Percentiles rank a stretch among this genome's conserved stretches.
Evolutionary conservation across 2,797 vertebrate genomes (phyloP).

Genomic region (Dromococcyx pavoninus): DNA sequence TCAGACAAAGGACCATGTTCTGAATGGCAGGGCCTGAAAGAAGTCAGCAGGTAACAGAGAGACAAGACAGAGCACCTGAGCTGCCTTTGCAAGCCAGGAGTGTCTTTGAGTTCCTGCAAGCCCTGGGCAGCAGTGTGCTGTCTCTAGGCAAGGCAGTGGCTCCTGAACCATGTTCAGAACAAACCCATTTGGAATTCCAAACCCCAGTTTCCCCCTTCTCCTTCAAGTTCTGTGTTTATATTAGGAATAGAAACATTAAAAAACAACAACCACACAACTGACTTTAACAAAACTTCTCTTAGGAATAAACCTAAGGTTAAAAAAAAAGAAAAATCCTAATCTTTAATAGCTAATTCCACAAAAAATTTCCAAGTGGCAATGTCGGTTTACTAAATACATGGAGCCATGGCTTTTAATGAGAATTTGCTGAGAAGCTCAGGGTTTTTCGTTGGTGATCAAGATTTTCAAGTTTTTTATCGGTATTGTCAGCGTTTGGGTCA

Average conservation of each 20-base stretch:
- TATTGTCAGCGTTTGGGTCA: not conserved
- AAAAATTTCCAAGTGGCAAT: not conserved
- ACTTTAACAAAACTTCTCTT: not conserved
- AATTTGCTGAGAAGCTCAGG: not conserved
- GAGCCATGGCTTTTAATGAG: not conserved
- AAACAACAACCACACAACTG: not conserved
- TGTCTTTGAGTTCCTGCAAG: not conserved
- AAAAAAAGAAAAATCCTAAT: not conserved
- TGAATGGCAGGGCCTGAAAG: not conserved
- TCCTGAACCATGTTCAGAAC: not conserved
- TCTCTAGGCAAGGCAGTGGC: not conserved
- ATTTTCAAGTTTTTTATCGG: not conserved
- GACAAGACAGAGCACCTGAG: not conserved
- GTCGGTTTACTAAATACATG: not conserved
- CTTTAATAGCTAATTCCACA: not conserved
- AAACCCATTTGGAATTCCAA: not conserved
- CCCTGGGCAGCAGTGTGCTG: not conserved
- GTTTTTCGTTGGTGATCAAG: not conserved
- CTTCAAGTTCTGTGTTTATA: not conserved
- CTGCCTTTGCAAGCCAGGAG: accelerated
- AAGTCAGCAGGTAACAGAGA: not conserved
- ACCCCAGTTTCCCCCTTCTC: not conserved
- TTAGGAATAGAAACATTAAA: not conserved
- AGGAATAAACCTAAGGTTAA: not conserved
- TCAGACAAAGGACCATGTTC: not conserved